Evolutionary conservation across 2,888 invertebrate genomes (phyloP).

Genomic region (Eutolmus rufibarbis): DNA sequence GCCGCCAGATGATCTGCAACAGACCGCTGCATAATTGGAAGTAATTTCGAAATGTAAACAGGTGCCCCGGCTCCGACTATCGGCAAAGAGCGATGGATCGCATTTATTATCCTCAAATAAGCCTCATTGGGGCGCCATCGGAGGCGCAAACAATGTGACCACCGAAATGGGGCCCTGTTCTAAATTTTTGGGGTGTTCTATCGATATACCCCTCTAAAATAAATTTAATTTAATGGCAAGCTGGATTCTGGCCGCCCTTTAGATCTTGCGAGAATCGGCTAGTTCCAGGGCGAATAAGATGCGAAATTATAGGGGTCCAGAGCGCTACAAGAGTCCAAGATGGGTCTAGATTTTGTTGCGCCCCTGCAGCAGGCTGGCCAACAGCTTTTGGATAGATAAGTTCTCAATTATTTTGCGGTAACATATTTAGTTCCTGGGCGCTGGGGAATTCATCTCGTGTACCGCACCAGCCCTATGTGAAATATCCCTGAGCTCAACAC

Average conservation of each 20-base stretch:
- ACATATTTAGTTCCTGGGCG: conserved; percentile 35
- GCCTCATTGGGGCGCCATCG: not conserved
- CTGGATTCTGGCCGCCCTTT: not conserved
- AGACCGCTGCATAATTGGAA: conserved; percentile 33
- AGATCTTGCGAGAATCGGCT: not conserved
- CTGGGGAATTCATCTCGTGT: conserved; percentile 39
- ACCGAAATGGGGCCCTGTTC: not conserved
- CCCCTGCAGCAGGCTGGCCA: conserved; percentile 3
- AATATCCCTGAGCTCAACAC: conserved; percentile 25
- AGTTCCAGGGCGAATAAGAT: conserved; percentile 18
- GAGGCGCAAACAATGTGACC: not conserved
- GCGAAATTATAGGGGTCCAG: conserved; percentile 19
- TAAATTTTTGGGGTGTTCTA: conserved; percentile 8
- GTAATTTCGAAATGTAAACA: conserved; percentile 34
- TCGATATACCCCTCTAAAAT: not conserved
- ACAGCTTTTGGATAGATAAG: conserved; percentile 34
- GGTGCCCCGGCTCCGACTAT: not conserved
- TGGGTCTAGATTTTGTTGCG: conserved; percentile 16
- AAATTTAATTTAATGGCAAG: conserved; percentile 35
- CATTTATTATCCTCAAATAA: conserved; percentile 38
- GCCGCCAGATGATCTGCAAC: conserved; percentile 20
- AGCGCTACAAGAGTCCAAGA: not conserved
- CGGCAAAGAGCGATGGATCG: conserved; percentile 22
- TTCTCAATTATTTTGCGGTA: conserved; percentile 33
- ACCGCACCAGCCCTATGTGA: not conserved